Percentiles rank a stretch among this genome's conserved stretches.
Evolutionary conservation across 2,113 vertebrate species (phyloP).

Genomic region (Onychostoma macrolepis): DNA sequence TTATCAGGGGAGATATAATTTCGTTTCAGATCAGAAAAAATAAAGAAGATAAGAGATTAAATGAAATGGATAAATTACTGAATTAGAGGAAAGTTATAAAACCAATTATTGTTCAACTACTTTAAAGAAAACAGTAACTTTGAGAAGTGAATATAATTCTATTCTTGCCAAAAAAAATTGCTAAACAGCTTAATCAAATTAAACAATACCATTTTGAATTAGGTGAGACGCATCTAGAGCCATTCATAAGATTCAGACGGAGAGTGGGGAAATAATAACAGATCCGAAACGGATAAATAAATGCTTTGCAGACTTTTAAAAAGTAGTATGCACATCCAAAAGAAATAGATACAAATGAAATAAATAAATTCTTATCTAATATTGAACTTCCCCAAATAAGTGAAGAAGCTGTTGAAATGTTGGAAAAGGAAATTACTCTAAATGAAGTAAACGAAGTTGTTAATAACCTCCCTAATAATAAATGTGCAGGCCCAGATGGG

Average conservation of each 20-base stretch:
- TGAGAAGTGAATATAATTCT: constrained; percentile 2
- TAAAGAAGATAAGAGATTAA: background rate
- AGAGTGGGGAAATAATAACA: background rate
- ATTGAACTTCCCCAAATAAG: background rate
- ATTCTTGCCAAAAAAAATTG: background rate
- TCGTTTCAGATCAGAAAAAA: background rate
- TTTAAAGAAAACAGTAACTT: background rate
- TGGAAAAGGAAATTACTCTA: background rate
- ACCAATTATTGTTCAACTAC: background rate
- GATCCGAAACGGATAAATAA: background rate
- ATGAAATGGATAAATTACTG: background rate
- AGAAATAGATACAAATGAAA: background rate
- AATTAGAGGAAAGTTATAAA: background rate
- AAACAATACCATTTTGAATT: background rate
- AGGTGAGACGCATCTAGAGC: constrained; percentile 14
- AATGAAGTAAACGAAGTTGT: background rate
- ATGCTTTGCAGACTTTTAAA: background rate
- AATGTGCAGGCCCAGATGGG: background rate
- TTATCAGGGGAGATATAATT: background rate
- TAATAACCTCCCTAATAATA: background rate
- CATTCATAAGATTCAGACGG: constrained; percentile 7
- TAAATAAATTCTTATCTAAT: background rate
- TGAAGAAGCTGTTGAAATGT: background rate
- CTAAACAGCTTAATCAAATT: background rate
- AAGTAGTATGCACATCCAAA: background rate